Percentiles rank a stretch among this genome's conserved stretches.
phyloP scores from a whole-genome alignment of 2,888 invertebrate genomes.

The Chelonus formosanus region DNA sequence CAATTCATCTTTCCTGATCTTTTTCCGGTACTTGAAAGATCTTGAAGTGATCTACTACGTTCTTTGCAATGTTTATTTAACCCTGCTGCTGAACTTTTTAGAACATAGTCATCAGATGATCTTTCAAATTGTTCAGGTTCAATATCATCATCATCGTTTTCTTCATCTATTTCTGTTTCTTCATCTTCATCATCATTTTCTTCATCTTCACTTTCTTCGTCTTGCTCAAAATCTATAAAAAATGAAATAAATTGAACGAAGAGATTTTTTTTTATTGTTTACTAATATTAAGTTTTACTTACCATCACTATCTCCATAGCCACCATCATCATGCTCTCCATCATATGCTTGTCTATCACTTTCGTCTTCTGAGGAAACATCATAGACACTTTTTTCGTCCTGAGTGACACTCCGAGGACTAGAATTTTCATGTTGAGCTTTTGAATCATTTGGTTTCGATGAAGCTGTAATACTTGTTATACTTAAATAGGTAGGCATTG shows the following conservation, averaged over 20 bases:
- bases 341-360: constrained; percentile 41
- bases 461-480: constrained; percentile 46
- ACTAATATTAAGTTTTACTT: not conserved
- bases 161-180: constrained; percentile 43
- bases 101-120: constrained; percentile 52
- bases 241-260: not conserved
- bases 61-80: constrained; percentile 46
- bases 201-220: constrained; percentile 33
- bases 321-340: constrained; percentile 31
- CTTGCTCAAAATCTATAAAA: not conserved
- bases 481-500: constrained; percentile 55
- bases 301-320: constrained; percentile 21
- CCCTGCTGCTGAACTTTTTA: constrained; percentile 39
- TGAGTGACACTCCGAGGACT: constrained; percentile 46
- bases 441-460: constrained; percentile 47
- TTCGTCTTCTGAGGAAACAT: constrained; percentile 51
- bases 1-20: constrained; percentile 15
- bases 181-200: constrained; percentile 46
- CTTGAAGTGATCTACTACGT: constrained; percentile 58
- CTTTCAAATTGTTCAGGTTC: constrained; percentile 52
- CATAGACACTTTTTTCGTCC: constrained; percentile 50
- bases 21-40: constrained; percentile 45
- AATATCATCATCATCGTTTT: constrained; percentile 48
- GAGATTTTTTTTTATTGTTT: too few species aligned
- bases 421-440: constrained; percentile 15